These are phyloP conservation scores for Cosmia trapezina DNA, from an alignment of 2,888 invertebrate species.

Conservation along the genomic window DNA sequence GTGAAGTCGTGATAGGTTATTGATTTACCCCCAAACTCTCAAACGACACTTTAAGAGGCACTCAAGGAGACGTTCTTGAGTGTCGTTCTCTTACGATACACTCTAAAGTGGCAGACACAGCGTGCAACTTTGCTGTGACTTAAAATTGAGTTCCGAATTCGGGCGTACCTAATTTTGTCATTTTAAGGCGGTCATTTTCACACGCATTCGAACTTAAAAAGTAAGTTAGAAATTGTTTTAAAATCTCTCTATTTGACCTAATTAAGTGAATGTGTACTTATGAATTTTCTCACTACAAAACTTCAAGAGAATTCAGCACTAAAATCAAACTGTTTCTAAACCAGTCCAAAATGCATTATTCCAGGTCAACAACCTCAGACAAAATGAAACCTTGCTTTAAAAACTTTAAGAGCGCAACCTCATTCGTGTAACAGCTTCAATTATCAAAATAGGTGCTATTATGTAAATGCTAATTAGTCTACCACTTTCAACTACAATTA, in stretches of 20 bases:
- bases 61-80: background rate
- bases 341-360: background rate
- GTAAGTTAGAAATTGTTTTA: no score
- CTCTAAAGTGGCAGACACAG: background rate
- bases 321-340: background rate
- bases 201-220: no score
- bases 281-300: background rate
- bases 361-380: constrained; percentile 7
- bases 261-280: background rate
- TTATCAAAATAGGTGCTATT: constrained; percentile 28
- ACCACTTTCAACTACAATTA: constrained; percentile 41
- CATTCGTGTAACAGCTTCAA: constrained; percentile 36
- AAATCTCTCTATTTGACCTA: no score
- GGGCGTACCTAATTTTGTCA: no score
- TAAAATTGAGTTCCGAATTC: background rate
- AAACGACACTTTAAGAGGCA: no score
- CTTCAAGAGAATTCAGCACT: background rate
- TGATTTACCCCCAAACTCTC: no score
- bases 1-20: background rate
- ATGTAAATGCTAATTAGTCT: constrained; percentile 48
- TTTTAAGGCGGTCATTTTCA: no score
- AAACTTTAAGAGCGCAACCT: constrained; percentile 24
- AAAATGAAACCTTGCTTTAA: constrained; percentile 3
- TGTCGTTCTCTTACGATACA: background rate
- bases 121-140: background rate